Conservation (phyloP, 2,797 vertebrate species). For the Notolabrus celidotus region DNA sequence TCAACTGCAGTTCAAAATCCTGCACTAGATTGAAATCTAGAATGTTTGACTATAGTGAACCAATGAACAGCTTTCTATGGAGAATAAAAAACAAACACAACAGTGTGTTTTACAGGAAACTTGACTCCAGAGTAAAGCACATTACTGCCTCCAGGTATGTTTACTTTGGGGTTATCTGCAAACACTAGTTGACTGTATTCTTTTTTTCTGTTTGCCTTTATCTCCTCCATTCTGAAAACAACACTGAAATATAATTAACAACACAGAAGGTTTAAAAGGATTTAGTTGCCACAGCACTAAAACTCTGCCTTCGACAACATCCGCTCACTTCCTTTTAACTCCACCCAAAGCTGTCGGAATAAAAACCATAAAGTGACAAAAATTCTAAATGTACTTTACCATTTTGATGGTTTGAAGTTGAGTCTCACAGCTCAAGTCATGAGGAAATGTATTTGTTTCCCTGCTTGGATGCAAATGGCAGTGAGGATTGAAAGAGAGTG, state of each 20-base stretch:
- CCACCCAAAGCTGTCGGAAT: constrained; percentile 3
- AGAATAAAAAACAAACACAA: too few species aligned
- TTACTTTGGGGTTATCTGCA: constrained; percentile 10
- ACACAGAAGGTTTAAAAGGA: background rate
- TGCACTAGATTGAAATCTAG: too few species aligned
- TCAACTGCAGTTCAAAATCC: too few species aligned
- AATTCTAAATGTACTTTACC: constrained; percentile 72
- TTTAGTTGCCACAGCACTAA: background rate
- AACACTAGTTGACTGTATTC: background rate
- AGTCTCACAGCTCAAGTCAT: constrained; percentile 59
- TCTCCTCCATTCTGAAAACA: background rate
- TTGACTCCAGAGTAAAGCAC: background rate
- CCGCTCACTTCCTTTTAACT: constrained; percentile 57
- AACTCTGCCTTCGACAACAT: constrained; percentile 2
- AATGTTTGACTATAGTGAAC: too few species aligned
- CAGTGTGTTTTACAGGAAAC: too few species aligned
- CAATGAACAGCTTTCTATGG: too few species aligned
- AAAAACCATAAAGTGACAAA: constrained; percentile 9
- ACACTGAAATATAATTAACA: background rate
- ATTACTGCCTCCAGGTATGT: constrained; percentile 1
- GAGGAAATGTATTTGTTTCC: constrained; percentile 55
- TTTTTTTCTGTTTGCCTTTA: background rate
- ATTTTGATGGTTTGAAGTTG: constrained; percentile 60
- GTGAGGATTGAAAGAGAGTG: constrained; percentile 32
- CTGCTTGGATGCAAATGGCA: constrained; percentile 63